Conservation (phyloP, 2,797 vertebrate genomes). For the Sibirionetta formosa region DNA sequence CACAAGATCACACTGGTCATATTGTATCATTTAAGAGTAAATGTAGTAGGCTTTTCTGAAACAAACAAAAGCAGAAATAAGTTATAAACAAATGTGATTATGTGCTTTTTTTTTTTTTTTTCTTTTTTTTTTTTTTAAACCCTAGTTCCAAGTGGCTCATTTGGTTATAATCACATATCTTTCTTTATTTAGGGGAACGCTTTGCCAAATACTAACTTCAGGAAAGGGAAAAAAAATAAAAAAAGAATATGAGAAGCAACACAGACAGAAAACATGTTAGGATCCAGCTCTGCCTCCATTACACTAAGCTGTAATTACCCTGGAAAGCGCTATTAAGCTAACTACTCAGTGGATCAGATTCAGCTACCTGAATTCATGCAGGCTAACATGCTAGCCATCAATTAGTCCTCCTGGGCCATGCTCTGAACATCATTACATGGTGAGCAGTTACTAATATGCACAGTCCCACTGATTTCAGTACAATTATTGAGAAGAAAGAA, state of each 20-base stretch:
- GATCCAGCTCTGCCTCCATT: conserved; percentile 14
- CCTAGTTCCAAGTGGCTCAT: conserved; percentile 43
- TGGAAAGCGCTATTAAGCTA: conserved; percentile 29
- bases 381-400: neutral
- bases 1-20: conserved; percentile 63
- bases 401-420: neutral
- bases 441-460: neutral
- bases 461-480: neutral
- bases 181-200: conserved; percentile 12
- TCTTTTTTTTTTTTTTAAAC: neutral
- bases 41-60: conserved; percentile 64
- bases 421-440: neutral
- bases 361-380: neutral
- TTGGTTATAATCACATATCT: conserved; percentile 64
- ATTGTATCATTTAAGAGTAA: conserved; percentile 71
- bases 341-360: neutral
- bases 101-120: neutral
- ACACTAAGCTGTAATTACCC: conserved; percentile 3
- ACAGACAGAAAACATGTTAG: conserved; percentile 35
- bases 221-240: conserved; percentile 49
- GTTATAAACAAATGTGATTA: conserved; percentile 68
- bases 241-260: conserved; percentile 46
- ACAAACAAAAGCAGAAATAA: conserved; percentile 66
- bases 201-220: conserved; percentile 57
- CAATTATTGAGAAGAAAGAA: conserved; percentile 38